Evolutionary conservation across 2,888 invertebrate species (phyloP), one percentile per base, ranked within the genome.

Genomic region (Phorcus lineatus): DNA sequence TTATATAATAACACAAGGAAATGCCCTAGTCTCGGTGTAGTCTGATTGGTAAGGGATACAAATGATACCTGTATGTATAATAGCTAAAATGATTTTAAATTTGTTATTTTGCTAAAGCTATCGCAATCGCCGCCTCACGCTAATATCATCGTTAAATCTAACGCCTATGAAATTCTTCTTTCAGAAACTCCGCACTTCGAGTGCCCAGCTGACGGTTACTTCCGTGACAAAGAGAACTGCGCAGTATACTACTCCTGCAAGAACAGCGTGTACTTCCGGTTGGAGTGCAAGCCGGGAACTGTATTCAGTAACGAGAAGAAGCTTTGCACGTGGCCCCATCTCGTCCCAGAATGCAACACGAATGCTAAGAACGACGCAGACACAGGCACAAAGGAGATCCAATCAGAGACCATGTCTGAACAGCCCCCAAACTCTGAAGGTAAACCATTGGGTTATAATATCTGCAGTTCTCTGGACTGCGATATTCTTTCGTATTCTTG

Each of bases 181-280:
- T 28, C 74, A 74, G 74, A 40, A 24, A 19, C 53, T 11, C 16
- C 52, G 2, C 47, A 74, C 74, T 74, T 77, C 36, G 52, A 79
- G 22, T 79, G 79, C 11, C 79, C 79, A 16, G 53, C 36, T 17
- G 54, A 79, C 16, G 79, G 79, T 22, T 79, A 79, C 74, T 74
- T 79, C 74, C 36, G 79, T 36, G 79, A 79, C 55, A 22, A 16
- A 11, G 16, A 74, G 16, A 55, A 79, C 40, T 79, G 79, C 31
- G 24, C 79, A 19, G 74, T 79, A 2, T 79, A 79, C 55, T 79
- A 79, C 40, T 40, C 53, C 79, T 79, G 79, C 55, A 55, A 52
- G 17, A 31, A 74, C 36, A 54, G 79, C 54, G 74, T 55, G 16
- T 54, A 55, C 70, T 79, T 74, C 55, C 74, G 74, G 40, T 57